Base-by-base conservation (phyloP, 2,113 vertebrate species). In the Cromileptes altivelis region DNA sequence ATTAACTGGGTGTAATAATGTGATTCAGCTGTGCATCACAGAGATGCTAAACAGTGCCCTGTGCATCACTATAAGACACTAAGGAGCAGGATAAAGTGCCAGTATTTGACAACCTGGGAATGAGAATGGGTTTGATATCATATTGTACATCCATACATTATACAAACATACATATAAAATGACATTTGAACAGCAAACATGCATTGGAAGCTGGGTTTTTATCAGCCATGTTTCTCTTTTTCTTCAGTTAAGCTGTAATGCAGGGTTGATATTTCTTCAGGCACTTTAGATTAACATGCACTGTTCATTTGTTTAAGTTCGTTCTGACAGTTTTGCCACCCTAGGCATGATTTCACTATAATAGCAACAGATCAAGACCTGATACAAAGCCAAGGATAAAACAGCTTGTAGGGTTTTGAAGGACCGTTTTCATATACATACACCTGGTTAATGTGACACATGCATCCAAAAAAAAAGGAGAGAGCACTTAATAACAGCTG, bases 121-220 rank as follows among this genome's bases (percentile, higher is more conserved):
- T 37, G 33, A 37, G 33, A 37, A 37, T 6, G 33, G 33, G 33
- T 37, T 37, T 5, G 33, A 37, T 37, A 37, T 37, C 33, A 37
- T 37, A 37, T 37, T 37, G 6, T 37, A 37, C 33, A 37, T 37
- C 33, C 33, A 37, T 37, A 37, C 33, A 37, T 37, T 37, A 37
- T 8, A 37, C 4, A 30, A 30, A 30, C 30, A 30, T 30, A 30
- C 1, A 30, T 30, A 30, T 30, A 30, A 30, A 30, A 4, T 5
- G 30, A 90, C 74, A 89, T 67, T 63, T 64, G 68, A 58, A 82
- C 67, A 75, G 75, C 86, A 86, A 87, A 91, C 85, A 77, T 69
- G 81, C 58, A 65, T 60, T 82, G 62, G 76, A 87, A 80, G 70
- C 42, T 78, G 57, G 70, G 63, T 49, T 55, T 85, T 86, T 71